Evolutionary conservation across 2,797 vertebrate genomes (phyloP).

Genomic region (Poecilia wingei): DNA sequence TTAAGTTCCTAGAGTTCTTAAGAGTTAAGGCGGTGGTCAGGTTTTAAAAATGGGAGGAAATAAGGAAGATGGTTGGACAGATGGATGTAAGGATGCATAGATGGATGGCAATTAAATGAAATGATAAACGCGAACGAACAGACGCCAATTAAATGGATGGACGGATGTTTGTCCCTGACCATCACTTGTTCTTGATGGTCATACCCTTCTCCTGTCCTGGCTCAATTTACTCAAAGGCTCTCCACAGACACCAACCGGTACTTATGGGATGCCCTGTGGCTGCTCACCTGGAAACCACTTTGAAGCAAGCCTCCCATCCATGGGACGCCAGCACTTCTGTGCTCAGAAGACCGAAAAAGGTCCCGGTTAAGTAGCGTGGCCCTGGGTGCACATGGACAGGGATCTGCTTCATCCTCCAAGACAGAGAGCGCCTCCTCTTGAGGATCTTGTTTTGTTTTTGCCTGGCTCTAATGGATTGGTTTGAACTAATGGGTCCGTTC

Average conservation of each 20-base stretch:
- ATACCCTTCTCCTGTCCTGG: constrained; percentile 7
- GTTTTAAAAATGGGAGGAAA: background rate
- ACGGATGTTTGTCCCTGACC: background rate
- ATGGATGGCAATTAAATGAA: background rate
- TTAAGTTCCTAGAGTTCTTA: background rate
- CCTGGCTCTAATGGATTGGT: constrained; percentile 64
- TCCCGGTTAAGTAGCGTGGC: constrained; percentile 25
- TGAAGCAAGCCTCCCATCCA: constrained; percentile 37
- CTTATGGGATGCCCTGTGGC: constrained; percentile 34
- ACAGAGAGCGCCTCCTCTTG: constrained; percentile 50
- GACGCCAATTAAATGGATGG: background rate
- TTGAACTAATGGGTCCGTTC: constrained; percentile 68
- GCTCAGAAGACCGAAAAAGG: constrained; percentile 29
- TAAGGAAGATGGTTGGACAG: background rate
- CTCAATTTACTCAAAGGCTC: constrained; percentile 28
- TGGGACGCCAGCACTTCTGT: constrained; percentile 37
- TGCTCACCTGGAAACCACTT: constrained; percentile 48
- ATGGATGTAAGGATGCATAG: background rate
- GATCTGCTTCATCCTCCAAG: constrained; percentile 64
- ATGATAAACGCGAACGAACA: background rate
- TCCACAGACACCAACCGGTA: constrained; percentile 35
- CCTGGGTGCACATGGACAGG: constrained; percentile 74
- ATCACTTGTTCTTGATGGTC: background rate
- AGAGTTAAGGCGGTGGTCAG: background rate
- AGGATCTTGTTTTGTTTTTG: constrained; percentile 68